Conservation (phyloP, 1,140 invertebrate species). For the Drosophila varians region DNA sequence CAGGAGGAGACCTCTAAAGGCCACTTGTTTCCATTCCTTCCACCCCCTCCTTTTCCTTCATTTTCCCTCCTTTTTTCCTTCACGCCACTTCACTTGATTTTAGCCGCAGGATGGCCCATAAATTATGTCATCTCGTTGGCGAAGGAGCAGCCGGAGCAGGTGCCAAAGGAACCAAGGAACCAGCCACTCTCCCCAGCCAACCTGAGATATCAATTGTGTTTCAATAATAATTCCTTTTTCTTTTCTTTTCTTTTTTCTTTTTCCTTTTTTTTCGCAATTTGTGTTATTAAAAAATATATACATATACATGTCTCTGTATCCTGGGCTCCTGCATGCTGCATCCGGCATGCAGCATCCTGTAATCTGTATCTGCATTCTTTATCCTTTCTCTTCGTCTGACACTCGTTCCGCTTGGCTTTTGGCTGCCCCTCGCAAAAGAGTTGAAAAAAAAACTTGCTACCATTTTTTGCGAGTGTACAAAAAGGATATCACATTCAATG, state of each 20-base stretch:
- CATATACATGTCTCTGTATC: background rate
- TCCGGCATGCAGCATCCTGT: too few species aligned
- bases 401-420: constrained; percentile 50
- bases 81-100: constrained; percentile 3
- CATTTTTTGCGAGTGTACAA: background rate
- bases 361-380: constrained; percentile 30
- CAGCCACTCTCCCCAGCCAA: background rate
- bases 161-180: background rate
- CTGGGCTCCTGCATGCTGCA: too few species aligned
- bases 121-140: constrained; percentile 55
- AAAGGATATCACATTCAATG: background rate
- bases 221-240: constrained; percentile 44
- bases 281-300: constrained; percentile 48
- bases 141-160: background rate
- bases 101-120: constrained; percentile 32
- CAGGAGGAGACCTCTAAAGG: constrained; percentile 48
- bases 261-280: constrained; percentile 20
- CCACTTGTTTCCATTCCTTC: constrained; percentile 33
- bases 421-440: constrained; percentile 43
- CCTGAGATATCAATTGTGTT: constrained; percentile 49
- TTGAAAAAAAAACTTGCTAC: too few species aligned
- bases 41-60: background rate
- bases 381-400: constrained; percentile 29
- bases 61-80: background rate
- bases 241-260: constrained; percentile 10